These are phyloP conservation scores for mouse (Mus musculus) DNA, from an alignment of 2,113 vertebrate genomes.

Conservation along the genomic window GRCm39 chr6:92322501-92323000, in stretches of 20 bases:
- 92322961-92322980: neutral
- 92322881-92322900: neutral
- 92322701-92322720: neutral
- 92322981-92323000: neutral
- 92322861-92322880: neutral
- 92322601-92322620: neutral
- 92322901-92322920: neutral
- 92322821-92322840: neutral
- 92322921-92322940: neutral
- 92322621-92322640: too few relatives aligned
- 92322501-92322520: neutral
- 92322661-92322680: neutral
- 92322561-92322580: neutral
- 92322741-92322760: neutral
- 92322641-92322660: neutral
- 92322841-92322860: neutral
- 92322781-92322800: neutral
- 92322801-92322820: neutral
- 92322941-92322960: neutral
- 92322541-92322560: neutral
- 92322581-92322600: neutral
- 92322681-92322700: neutral
- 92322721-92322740: neutral
- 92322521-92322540: neutral
- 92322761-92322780: neutral